A percentile compares a stretch with the other conserved stretches of the same genome.
Evolutionary conservation across 2,888 invertebrate genomes (phyloP).

Genomic region (Furcula furcula): DNA sequence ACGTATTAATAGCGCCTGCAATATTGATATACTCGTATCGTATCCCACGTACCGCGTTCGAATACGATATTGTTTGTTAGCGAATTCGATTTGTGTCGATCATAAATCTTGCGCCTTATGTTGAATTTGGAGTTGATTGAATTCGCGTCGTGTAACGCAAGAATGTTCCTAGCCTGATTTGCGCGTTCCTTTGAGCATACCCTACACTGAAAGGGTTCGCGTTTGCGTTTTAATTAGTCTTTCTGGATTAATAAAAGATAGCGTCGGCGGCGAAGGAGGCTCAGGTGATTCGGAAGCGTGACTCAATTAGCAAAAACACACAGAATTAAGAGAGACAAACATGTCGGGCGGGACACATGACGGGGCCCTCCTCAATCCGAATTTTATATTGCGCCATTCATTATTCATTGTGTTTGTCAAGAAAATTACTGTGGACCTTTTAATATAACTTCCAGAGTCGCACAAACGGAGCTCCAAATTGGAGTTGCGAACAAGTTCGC

Average conservation of each 20-base stretch:
- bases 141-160: constrained; percentile 59
- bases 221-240: constrained; percentile 53
- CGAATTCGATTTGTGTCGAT: constrained; percentile 81
- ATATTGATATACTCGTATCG: constrained; percentile 81
- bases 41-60: constrained; percentile 73
- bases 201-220: constrained; percentile 20
- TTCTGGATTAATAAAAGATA: constrained; percentile 63
- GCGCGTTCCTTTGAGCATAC: constrained; percentile 29
- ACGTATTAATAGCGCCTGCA: constrained; percentile 82
- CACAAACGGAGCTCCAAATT: constrained; percentile 69
- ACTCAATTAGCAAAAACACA: constrained; percentile 80
- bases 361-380: constrained; percentile 72
- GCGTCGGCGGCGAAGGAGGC: constrained; percentile 39
- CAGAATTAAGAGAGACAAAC: constrained; percentile 78
- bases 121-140: constrained; percentile 76
- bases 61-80: constrained; percentile 81
- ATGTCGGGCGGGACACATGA: constrained; percentile 66
- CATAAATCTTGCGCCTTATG: constrained; percentile 82
- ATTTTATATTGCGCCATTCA: constrained; percentile 77
- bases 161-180: constrained; percentile 29
- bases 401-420: constrained; percentile 78
- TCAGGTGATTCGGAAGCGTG: constrained; percentile 62
- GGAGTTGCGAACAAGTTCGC: constrained; percentile 67
- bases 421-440: constrained; percentile 80
- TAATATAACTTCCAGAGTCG: constrained; percentile 77